Evolutionary conservation across 2,888 invertebrate species (phyloP).

Genomic region (Acleris sparsana): DNA sequence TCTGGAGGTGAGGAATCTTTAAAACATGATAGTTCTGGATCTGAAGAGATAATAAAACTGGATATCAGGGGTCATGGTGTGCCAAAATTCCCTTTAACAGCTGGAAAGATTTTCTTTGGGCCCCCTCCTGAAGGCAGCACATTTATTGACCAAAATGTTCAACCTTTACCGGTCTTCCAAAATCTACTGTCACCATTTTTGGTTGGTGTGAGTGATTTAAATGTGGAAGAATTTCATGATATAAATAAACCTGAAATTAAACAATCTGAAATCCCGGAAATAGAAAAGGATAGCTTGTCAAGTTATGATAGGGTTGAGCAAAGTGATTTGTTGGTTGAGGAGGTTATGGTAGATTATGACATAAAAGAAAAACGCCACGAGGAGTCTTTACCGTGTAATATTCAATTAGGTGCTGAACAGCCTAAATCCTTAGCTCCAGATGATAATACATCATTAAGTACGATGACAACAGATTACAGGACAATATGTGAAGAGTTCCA

Average conservation of each 20-base stretch:
- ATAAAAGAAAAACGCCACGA: constrained; percentile 52
- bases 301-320: constrained; percentile 64
- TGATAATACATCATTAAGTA: constrained; percentile 78
- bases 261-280: too few species aligned
- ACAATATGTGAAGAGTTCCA: constrained; percentile 88
- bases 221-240: constrained; percentile 62
- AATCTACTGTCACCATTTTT: constrained; percentile 71
- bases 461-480: constrained; percentile 88
- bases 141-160: constrained; percentile 57
- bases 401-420: constrained; percentile 40
- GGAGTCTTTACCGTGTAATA: constrained; percentile 45
- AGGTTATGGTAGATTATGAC: constrained; percentile 66
- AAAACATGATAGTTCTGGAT: constrained; percentile 61
- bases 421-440: constrained; percentile 68
- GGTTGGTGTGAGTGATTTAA: constrained; percentile 60
- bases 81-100: constrained; percentile 63
- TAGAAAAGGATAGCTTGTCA: constrained; percentile 53
- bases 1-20: constrained; percentile 46
- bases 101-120: constrained; percentile 74
- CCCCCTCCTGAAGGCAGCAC: constrained; percentile 71
- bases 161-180: constrained; percentile 65
- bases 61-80: constrained; percentile 75
- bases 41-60: constrained; percentile 78
- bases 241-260: constrained; percentile 43
- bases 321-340: constrained; percentile 70